Percentiles rank a stretch among this genome's conserved stretches.
Conservation (phyloP, 2,113 vertebrate species). For the Nipponia nippon region DNA sequence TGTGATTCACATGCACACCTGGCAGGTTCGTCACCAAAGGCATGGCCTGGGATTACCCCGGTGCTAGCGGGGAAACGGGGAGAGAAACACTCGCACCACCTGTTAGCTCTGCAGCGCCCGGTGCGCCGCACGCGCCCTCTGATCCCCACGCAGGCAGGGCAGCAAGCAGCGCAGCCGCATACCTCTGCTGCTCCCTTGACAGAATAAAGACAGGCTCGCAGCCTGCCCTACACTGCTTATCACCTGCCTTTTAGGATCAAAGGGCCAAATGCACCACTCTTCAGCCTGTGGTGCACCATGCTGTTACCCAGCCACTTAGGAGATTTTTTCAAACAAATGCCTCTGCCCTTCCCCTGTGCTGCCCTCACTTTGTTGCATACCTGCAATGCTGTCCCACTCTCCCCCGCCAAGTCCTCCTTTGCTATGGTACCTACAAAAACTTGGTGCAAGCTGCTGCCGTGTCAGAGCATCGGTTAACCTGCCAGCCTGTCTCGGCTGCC, state of each 20-base stretch:
- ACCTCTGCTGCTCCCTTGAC: background rate
- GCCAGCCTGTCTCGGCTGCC: background rate
- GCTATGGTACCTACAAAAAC: background rate
- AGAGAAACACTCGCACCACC: background rate
- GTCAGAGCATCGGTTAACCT: background rate
- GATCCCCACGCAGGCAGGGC: background rate
- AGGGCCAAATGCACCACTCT: background rate
- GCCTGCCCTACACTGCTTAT: background rate
- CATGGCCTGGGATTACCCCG: rapidly evolving
- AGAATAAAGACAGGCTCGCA: background rate
- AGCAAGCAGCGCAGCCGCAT: background rate
- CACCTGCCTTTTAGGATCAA: background rate
- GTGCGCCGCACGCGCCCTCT: rapidly evolving
- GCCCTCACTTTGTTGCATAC: background rate
- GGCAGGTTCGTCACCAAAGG: background rate
- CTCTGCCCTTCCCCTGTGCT: background rate
- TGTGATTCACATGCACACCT: rapidly evolving
- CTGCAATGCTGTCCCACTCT: background rate
- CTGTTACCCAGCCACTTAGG: background rate
- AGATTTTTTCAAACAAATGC: background rate
- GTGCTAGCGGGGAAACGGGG: rapidly evolving
- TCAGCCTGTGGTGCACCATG: background rate
- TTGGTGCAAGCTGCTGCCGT: background rate
- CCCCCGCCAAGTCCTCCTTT: background rate
- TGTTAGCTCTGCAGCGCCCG: background rate